These are phyloP conservation scores for Campaea margaritaria DNA, from an alignment of 2,888 invertebrate species.

Conservation along the genomic window DNA sequence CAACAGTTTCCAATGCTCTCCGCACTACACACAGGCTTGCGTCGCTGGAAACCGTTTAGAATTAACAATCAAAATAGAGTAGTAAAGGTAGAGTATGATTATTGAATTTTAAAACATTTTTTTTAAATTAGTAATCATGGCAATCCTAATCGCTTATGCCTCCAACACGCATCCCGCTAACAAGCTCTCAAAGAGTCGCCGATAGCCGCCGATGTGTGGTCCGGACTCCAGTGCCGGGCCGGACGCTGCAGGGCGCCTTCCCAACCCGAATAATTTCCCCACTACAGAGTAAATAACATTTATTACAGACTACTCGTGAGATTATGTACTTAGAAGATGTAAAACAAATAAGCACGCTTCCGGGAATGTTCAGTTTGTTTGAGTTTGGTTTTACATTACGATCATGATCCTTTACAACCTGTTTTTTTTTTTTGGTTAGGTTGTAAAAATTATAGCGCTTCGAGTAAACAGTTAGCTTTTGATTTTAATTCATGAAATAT, in stretches of 20 bases:
- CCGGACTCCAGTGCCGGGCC: constrained; percentile 36
- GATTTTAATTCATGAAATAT: too few relatives aligned
- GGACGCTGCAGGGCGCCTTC: constrained; percentile 55
- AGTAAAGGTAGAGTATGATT: too few relatives aligned
- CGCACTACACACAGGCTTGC: too few relatives aligned
- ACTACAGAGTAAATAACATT: constrained; percentile 56
- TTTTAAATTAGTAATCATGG: too few relatives aligned
- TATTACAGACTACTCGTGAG: constrained; percentile 34
- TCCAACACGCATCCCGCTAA: constrained; percentile 31
- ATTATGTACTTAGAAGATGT: constrained; percentile 37
- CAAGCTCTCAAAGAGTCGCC: constrained; percentile 50
- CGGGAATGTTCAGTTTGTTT: constrained; percentile 31
- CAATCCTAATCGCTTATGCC: constrained; percentile 37
- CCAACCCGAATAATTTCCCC: constrained; percentile 54
- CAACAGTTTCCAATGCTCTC: too few relatives aligned
- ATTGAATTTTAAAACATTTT: too few relatives aligned
- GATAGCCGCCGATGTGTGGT: constrained; percentile 61
- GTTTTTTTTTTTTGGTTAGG: constrained; percentile 3
- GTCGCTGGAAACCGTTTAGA: too few relatives aligned
- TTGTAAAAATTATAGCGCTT: constrained; percentile 10
- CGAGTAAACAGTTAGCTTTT: too few relatives aligned
- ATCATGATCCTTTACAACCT: constrained; percentile 19
- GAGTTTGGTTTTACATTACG: constrained; percentile 25
- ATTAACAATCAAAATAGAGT: too few relatives aligned
- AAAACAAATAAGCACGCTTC: constrained; percentile 39